Conservation (phyloP, 2,113 vertebrate species). For the Pycnonotus jocosus region DNA sequence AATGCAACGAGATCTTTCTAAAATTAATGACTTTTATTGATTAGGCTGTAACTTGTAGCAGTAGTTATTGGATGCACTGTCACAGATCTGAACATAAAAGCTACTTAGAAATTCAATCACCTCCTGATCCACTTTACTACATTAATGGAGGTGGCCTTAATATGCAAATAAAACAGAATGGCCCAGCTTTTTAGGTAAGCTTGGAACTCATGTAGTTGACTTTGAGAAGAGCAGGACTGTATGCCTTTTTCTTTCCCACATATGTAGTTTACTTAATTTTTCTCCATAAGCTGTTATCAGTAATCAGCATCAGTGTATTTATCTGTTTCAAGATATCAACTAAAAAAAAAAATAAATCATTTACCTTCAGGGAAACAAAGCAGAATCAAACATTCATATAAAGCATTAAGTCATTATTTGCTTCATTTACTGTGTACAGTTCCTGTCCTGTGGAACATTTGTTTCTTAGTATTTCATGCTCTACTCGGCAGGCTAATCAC, state of each 20-base stretch:
- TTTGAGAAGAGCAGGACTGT: background rate
- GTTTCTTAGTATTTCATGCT: background rate
- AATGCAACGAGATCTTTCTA: background rate
- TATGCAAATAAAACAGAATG: background rate
- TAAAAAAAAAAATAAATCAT: background rate
- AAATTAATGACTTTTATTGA: background rate
- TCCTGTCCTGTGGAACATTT: constrained; percentile 1
- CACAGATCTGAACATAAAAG: background rate
- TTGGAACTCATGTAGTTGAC: background rate
- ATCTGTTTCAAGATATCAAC: background rate
- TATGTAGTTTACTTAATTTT: background rate
- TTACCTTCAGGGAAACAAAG: background rate
- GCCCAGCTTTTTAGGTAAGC: background rate
- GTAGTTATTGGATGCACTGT: background rate
- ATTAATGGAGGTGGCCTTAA: background rate
- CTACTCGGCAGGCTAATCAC: background rate
- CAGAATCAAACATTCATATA: background rate
- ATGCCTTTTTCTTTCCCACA: background rate
- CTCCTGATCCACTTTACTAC: background rate
- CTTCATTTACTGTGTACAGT: constrained; percentile 3
- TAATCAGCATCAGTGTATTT: background rate
- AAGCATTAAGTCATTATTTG: background rate
- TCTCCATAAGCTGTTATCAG: background rate
- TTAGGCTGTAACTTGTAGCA: background rate
- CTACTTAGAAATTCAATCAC: background rate